These are phyloP conservation scores for Pseudochirops corinnae DNA, from an alignment of 2,797 vertebrate species.

Conservation along the genomic window DNA sequence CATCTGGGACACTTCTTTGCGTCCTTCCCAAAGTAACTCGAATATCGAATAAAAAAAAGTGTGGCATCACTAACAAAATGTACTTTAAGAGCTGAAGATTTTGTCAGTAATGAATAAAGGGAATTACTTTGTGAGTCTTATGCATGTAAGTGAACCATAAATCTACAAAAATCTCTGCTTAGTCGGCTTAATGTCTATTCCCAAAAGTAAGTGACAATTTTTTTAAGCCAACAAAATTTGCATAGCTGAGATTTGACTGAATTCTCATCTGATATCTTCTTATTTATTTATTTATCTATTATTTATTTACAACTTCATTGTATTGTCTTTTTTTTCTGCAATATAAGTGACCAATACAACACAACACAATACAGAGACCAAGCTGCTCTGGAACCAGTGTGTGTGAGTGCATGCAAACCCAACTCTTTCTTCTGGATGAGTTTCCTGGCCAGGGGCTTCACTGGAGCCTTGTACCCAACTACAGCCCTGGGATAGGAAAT, in stretches of 20 bases:
- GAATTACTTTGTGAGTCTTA: background rate
- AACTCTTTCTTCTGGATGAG: background rate
- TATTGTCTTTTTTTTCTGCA: background rate
- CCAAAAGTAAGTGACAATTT: conserved; percentile 1
- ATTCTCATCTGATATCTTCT: background rate
- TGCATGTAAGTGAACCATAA: background rate
- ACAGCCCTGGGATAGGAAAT: background rate
- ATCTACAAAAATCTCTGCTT: background rate
- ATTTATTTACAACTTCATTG: background rate
- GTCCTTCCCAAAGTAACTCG: background rate
- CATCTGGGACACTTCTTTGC: background rate
- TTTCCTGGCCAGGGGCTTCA: background rate
- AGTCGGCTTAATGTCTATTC: background rate
- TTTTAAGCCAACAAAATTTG: background rate
- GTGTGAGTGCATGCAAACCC: background rate
- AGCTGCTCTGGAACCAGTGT: background rate
- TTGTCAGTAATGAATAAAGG: background rate
- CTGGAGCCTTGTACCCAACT: fast-evolving
- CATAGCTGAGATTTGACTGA: background rate
- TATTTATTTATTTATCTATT: background rate
- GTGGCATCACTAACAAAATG: background rate
- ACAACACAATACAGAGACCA: no score
- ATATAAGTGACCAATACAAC: background rate
- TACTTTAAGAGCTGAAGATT: background rate
- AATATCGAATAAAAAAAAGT: background rate